phyloP scores from a whole-genome alignment of 1,140 invertebrate genomes.

The Drosophila ironensis region DNA sequence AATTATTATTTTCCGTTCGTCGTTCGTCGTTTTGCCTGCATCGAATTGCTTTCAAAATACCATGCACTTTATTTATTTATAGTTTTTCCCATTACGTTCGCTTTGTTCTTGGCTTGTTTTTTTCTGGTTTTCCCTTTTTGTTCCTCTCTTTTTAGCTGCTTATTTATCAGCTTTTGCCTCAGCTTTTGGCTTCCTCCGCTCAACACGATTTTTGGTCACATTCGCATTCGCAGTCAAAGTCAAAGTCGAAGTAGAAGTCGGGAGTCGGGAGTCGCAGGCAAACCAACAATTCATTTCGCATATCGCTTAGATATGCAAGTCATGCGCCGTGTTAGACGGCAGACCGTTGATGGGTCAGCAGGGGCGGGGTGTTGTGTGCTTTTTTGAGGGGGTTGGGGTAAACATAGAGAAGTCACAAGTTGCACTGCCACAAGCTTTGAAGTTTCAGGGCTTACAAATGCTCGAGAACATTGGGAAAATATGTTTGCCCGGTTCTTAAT shows the following conservation, averaged over 20 bases:
- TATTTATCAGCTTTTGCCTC: constrained; percentile 25
- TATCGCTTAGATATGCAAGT: constrained; percentile 69
- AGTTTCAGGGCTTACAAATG: too few species aligned
- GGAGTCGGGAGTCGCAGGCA: too few species aligned
- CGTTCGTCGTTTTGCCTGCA: constrained; percentile 48
- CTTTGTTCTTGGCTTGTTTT: constrained; percentile 3
- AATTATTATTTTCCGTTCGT: constrained; percentile 59
- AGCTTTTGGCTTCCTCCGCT: constrained; percentile 4
- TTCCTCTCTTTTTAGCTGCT: constrained; percentile 36
- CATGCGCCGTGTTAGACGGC: constrained; percentile 55
- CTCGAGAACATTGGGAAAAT: too few species aligned
- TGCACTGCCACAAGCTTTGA: constrained; percentile 12
- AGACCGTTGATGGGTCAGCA: constrained; percentile 9
- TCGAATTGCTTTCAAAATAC: constrained; percentile 66
- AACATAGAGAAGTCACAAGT: neutral
- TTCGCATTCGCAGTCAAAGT: too few species aligned
- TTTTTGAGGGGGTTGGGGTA: neutral
- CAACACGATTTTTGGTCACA: constrained; percentile 13
- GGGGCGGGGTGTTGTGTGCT: too few species aligned
- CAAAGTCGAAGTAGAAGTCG: constrained; percentile 36
- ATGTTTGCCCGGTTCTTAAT: too few species aligned
- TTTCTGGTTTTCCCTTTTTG: constrained; percentile 13
- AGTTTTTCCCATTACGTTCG: constrained; percentile 11
- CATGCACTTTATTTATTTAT: constrained; percentile 66
- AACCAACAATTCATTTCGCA: constrained; percentile 72